Evolutionary conservation across 2,888 invertebrate genomes (phyloP), one percentile per base, ranked within the genome.

Genomic region (Phaedon cochleariae): DNA sequence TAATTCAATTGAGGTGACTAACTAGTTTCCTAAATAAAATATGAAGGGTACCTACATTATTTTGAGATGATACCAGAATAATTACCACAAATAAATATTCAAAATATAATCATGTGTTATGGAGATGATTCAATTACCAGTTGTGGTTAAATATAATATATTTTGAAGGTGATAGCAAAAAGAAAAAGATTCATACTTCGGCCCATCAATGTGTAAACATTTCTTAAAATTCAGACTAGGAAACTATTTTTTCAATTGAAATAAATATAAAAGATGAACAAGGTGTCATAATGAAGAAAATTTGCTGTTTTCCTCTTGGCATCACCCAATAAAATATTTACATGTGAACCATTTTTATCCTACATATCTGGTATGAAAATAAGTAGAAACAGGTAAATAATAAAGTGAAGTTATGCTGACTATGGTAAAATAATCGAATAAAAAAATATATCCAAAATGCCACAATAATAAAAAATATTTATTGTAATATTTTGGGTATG

Each of bases 1-100:
- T 31, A 34, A 31, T 37, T 17, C 37, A 54, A 54, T 31, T 21
- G 37, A 41, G 41, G 41, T 29, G 31, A 37, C 37, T 54, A 54
- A 31, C 54, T 37, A 54, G 37, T 21, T 48, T 18, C 31, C 49
- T 62, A 62, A 54, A 64, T 53, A 63, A 45, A 63, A 46, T 53
- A 55, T 53, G 49, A 54, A 61, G 49, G 55, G 37, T 34, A 64
- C 45, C n/a, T n/a, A n/a, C n/a, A n/a, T n/a, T n/a, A 52, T 46
- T 63, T 45, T 46, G 45, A 15, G 46, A 61, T 53, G 21, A 26
- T 46, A 46, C 52, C 52, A 31, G 22, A 6, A 60, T 31, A 48
- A 59, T 18, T 34, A 34, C 9, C 20, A 18, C 18, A 31, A 54
- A 20, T 41, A 37, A 54, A 53, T 53, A 7, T 31, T 18, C 18